Conservation (phyloP, 2,797 vertebrate genomes). For the Bradypodion pumilum region DNA sequence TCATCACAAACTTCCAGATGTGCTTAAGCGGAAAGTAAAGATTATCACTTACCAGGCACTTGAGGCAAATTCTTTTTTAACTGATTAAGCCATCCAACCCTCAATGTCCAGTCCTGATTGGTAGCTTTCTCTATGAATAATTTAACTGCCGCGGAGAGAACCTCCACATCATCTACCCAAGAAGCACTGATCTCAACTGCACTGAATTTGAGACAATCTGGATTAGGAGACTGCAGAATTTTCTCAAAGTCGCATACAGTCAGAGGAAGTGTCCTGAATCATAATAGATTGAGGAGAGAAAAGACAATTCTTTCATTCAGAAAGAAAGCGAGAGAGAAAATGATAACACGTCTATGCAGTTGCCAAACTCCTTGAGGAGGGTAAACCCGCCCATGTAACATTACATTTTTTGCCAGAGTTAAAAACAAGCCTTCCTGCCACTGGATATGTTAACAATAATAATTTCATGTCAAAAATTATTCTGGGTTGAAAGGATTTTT, state of each 20-base stretch:
- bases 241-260: conserved; percentile 87
- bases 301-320: background rate
- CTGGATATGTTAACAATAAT: too few relatives aligned
- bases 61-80: conserved; percentile 80
- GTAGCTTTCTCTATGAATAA: conserved; percentile 89
- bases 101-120: conserved; percentile 91
- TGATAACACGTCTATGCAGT: too few relatives aligned
- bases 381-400: background rate
- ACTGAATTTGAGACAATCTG: conserved; percentile 81
- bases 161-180: conserved; percentile 78
- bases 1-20: background rate
- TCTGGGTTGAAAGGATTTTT: too few relatives aligned
- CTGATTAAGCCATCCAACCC: conserved; percentile 90
- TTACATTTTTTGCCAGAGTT: background rate
- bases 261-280: conserved; percentile 85
- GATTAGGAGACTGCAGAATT: conserved; percentile 79
- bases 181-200: conserved; percentile 72
- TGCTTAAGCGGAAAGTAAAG: conserved; percentile 22
- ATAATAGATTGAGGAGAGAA: conserved; percentile 25
- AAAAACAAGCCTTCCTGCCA: background rate
- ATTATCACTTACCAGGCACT: conserved; percentile 68
- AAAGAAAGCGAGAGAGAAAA: background rate
- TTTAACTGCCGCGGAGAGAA: conserved; percentile 85
- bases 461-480: too few relatives aligned
- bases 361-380: too few relatives aligned